Evolutionary conservation across 2,113 vertebrate genomes (phyloP), one percentile per base, ranked within the genome.

Genomic region (Lota lota): DNA sequence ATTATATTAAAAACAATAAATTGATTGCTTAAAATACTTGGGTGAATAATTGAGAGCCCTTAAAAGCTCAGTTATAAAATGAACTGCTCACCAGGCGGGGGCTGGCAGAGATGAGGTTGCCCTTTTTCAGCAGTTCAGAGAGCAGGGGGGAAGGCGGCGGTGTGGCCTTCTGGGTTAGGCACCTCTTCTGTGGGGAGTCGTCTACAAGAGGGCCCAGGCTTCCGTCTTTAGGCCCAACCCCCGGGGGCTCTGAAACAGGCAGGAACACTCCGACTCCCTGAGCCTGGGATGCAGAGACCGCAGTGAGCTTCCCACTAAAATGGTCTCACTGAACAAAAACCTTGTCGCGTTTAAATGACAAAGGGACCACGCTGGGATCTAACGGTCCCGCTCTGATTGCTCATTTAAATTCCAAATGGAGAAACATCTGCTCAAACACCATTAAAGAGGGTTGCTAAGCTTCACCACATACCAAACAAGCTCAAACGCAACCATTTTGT

Each of bases 91-190:
- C 97, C 94, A 98, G 92, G 88, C 95, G 94, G 81, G 97, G 95
- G 92, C 95, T 98, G 89, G 95, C 94, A 73, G 97, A 94, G 84
- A 98, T 93, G 77, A 98, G 93, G 93, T 93, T 98, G 88, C 95
- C 93, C 90, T 99, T 99, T 90, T 99, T 99, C 92, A 99, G 93
- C 86, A 99, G 93, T 87, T 99, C 97, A 84, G 97, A 99, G 78
- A 99, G 93, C 82, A 99, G 94, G 83, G 97, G 97, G 78, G 97
- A 99, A 67, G 96, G 96, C 58, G 97, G 97, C 33, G 97, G 97
- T 57, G 96, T 99, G 91, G 94, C 91, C 91, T 99, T 99, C 89
- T 95, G 96, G 90, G 92, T 88, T 73, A 95, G 85, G 81, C 94
- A 95, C 89, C 97, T 97, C 92, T 99, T 99, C 92, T 98, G 97